phyloP scores from a whole-genome alignment of 1,140 invertebrate genomes.

The Drosophila chauvacae region DNA sequence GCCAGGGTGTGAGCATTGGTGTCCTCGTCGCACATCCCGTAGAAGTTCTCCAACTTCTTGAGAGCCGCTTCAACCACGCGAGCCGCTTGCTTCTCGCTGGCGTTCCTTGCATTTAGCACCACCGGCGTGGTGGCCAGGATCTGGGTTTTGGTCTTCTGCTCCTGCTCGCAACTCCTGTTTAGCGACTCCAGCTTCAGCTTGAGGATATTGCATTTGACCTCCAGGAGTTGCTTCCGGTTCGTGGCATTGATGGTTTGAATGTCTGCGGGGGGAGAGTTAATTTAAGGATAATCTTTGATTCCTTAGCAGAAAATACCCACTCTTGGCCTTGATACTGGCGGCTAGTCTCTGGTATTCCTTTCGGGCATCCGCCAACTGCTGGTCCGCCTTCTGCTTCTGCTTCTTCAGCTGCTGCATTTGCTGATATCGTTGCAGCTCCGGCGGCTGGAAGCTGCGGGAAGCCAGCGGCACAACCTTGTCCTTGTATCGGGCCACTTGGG shows the following conservation, averaged over 20 bases:
- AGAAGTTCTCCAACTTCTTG: constrained; percentile 69
- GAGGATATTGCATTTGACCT: constrained; percentile 57
- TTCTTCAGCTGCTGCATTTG: constrained; percentile 64
- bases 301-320: constrained; percentile 29
- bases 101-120: constrained; percentile 55
- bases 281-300: neutral
- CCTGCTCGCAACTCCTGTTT: constrained; percentile 48
- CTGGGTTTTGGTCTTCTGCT: constrained; percentile 51
- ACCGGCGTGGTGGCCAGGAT: constrained; percentile 72
- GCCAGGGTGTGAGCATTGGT: constrained; percentile 30
- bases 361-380: constrained; percentile 41
- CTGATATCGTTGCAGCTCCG: constrained; percentile 63
- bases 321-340: constrained; percentile 67
- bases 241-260: constrained; percentile 64
- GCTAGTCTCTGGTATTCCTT: constrained; percentile 59
- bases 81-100: constrained; percentile 61
- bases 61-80: constrained; percentile 68
- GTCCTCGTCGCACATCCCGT: constrained; percentile 47
- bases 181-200: constrained; percentile 61
- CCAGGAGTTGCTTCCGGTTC: constrained; percentile 52
- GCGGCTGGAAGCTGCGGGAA: constrained; percentile 60
- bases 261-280: constrained; percentile 38
- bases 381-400: constrained; percentile 42
- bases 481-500: constrained; percentile 56
- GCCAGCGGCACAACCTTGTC: constrained; percentile 61